A percentile compares a stretch with the other conserved stretches of the same genome.
Evolutionary conservation across 2,797 vertebrate genomes (phyloP).

Genomic region (Hemitrygon akajei): DNA sequence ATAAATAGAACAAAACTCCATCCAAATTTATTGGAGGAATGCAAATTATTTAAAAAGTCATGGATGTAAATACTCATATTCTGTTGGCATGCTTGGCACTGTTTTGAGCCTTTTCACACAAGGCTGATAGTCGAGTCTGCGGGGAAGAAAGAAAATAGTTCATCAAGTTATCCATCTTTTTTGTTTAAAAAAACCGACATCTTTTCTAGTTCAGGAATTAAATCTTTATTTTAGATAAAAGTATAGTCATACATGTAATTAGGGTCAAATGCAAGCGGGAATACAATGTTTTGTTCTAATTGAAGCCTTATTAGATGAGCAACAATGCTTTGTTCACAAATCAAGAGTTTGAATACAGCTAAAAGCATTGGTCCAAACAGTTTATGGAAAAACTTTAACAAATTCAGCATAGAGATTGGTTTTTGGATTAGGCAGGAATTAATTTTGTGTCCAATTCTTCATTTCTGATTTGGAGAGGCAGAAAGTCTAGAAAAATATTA

Average conservation of each 20-base stretch:
- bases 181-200: not conserved
- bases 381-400: too few relatives aligned
- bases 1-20: not conserved
- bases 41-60: not conserved
- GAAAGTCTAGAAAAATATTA: too few relatives aligned
- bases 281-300: not conserved
- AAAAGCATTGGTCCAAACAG: too few relatives aligned
- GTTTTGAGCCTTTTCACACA: slow-evolving; percentile 49
- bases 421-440: too few relatives aligned
- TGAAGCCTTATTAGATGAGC: too few relatives aligned
- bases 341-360: too few relatives aligned
- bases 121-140: slow-evolving; percentile 50
- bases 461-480: too few relatives aligned
- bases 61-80: too few relatives aligned
- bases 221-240: not conserved
- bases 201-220: not conserved
- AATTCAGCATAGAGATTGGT: too few relatives aligned
- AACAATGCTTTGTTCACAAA: too few relatives aligned
- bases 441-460: too few relatives aligned
- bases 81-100: slow-evolving; percentile 42
- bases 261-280: not conserved
- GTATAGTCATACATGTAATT: not conserved
- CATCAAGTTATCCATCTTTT: not conserved
- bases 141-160: not conserved
- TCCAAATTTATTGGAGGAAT: not conserved